Base-by-base conservation (phyloP, 64 coral and sea anemone species). In the Astreopora myriophthalma region DNA sequence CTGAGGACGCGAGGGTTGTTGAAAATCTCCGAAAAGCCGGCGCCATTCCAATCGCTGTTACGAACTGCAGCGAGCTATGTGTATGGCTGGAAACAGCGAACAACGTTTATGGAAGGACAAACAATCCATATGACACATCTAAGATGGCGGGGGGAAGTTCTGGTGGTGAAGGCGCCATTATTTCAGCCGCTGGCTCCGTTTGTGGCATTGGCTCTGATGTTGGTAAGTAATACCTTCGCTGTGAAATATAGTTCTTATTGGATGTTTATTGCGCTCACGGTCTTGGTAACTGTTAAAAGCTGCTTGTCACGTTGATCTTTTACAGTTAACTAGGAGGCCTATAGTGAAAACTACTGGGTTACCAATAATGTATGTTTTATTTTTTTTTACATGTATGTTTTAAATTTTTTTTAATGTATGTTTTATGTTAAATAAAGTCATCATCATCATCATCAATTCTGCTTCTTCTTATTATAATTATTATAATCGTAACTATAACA, bases 71-170 rank as follows among this genome's bases (percentile, higher is more conserved):
- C 31, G 95, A 96, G 34, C 28, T 90, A 35, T 96, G 91, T 35
- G 81, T 96, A 86, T 96, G 95, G 95, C 93, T 91, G 91, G 95
- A 96, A 31, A 96, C 95, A 2, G 76, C 63, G 5, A 96, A 96
- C 40, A 93, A 90, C 20, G 70, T 96, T 5, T 93, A 96, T 3
- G 95, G 95, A 38, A 70, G 95, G 28, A 96, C 95, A 0, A 93
- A 93, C 52, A 96, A 96, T 30, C 95, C 95, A 2, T 75, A 93
- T 7, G 85, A 96, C 26, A 90, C 91, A n/a, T 92, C 86, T 49
- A 75, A 87, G 17, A 93, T 96, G 16, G 95, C 92, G 12, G 95
- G 95, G 12, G 95, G 95, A 1, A 96, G 95, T 38, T 96, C 95
- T 0, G 95, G 95, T 14, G 95, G 95, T 0, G 95, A 96, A 74